Evolutionary conservation across 2,113 vertebrate genomes (phyloP).

Genomic region (Rhegmatorhina hoffmannsi): DNA sequence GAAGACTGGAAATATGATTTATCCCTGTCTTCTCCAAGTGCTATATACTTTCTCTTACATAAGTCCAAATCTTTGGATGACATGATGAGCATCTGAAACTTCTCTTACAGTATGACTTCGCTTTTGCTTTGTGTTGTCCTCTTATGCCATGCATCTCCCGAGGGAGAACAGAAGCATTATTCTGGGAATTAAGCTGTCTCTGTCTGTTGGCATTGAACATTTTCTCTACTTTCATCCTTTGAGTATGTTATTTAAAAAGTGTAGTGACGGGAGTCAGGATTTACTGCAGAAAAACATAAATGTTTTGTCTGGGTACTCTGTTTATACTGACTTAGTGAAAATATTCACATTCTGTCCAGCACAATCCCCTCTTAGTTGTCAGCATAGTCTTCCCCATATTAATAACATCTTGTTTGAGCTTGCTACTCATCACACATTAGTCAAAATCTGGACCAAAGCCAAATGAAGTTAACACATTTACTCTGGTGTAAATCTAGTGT

Average conservation of each 20-base stretch:
- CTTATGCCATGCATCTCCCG: neutral
- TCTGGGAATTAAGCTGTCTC: neutral
- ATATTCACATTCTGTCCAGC: neutral
- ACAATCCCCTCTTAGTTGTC: neutral
- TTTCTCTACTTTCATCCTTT: neutral
- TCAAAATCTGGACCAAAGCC: neutral
- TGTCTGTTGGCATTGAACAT: neutral
- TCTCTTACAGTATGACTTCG: neutral
- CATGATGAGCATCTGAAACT: neutral
- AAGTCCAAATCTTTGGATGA: neutral
- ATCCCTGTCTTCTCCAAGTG: neutral
- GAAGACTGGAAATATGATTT: neutral
- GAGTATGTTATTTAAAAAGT: neutral
- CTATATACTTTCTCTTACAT: neutral
- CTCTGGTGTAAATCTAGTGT: neutral
- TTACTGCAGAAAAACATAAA: neutral
- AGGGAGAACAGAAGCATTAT: neutral
- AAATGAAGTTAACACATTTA: slow-evolving; percentile 7
- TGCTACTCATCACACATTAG: neutral
- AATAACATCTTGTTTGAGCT: neutral
- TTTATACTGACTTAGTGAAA: neutral
- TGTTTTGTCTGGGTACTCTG: neutral
- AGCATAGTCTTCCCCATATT: neutral
- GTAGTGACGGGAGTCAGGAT: neutral
- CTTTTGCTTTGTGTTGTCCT: neutral